phyloP scores from a whole-genome alignment of 2,888 invertebrate genomes.

The Platycheirus rosarum region DNA sequence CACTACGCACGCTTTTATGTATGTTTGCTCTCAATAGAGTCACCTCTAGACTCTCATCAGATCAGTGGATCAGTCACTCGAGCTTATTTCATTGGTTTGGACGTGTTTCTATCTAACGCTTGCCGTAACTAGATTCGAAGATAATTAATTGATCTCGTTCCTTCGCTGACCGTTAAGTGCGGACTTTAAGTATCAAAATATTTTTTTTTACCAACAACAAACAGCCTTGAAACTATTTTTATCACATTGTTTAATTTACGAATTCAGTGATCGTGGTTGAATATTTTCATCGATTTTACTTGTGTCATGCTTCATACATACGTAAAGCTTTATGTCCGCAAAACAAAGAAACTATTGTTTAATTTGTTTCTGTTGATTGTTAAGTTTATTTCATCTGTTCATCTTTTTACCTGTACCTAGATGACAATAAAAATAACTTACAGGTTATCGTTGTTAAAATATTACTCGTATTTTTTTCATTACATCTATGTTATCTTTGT shows the following conservation, averaged over 20 bases:
- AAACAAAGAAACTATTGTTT: slow-evolving; percentile 66
- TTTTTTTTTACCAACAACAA: slow-evolving; percentile 26
- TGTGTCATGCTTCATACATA: slow-evolving; percentile 28
- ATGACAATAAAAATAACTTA: neutral
- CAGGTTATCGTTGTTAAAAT: neutral
- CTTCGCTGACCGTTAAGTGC: slow-evolving; percentile 4
- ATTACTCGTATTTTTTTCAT: slow-evolving; percentile 1
- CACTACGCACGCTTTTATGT: slow-evolving; percentile 51
- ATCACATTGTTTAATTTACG: slow-evolving; percentile 49
- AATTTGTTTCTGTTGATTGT: too few relatives aligned
- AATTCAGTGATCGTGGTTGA: slow-evolving; percentile 56
- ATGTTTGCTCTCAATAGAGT: slow-evolving; percentile 44
- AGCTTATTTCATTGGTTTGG: slow-evolving; percentile 66
- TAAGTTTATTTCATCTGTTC: neutral
- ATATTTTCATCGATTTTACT: slow-evolving; percentile 31
- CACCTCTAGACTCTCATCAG: too few relatives aligned
- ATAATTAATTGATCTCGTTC: slow-evolving; percentile 40
- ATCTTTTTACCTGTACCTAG: too few relatives aligned
- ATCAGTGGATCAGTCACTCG: slow-evolving; percentile 63
- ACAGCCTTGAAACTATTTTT: slow-evolving; percentile 60
- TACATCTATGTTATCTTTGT: slow-evolving; percentile 6
- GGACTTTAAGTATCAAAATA: slow-evolving; percentile 46
- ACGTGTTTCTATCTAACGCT: slow-evolving; percentile 55
- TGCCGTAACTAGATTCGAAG: slow-evolving; percentile 25
- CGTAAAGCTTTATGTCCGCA: slow-evolving; percentile 32